A percentile compares a stretch with the other conserved stretches of the same genome.
phyloP scores from a whole-genome alignment of 2,888 invertebrate genomes.

The Chymomyza procnemis region DNA sequence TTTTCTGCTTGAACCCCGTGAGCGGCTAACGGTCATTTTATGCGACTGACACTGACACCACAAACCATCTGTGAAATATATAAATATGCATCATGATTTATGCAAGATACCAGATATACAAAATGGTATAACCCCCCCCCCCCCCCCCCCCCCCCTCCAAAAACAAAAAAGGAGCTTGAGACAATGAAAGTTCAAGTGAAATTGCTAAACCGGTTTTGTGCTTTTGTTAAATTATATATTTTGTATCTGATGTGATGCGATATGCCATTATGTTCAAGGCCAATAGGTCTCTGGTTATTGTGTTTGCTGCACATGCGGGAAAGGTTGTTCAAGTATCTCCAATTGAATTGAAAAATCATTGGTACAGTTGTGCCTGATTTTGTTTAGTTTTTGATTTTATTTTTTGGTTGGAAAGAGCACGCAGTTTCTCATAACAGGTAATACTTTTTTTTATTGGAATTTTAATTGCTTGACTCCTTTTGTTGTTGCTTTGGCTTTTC shows the following conservation, averaged over 20 bases:
- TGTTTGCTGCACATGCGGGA: neutral
- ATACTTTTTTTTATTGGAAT: neutral
- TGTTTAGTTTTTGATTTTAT: neutral
- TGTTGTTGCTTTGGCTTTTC: slow-evolving; percentile 1
- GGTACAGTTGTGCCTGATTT: slow-evolving; percentile 22
- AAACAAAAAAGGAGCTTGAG: slow-evolving; percentile 35
- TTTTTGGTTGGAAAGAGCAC: too few relatives aligned
- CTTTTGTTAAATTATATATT: slow-evolving; percentile 20
- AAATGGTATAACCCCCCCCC: slow-evolving; percentile 12
- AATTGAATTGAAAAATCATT: neutral
- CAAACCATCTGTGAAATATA: neutral
- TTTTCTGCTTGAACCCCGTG: neutral
- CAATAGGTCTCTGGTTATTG: slow-evolving; percentile 12
- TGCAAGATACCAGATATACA: neutral
- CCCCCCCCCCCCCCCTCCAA: too few relatives aligned
- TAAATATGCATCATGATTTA: slow-evolving; percentile 1
- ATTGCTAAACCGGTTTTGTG: slow-evolving; percentile 47
- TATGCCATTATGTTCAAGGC: slow-evolving; percentile 60
- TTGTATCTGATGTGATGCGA: neutral
- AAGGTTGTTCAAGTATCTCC: neutral
- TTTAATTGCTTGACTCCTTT: slow-evolving; percentile 2
- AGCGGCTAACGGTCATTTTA: neutral
- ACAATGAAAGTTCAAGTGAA: slow-evolving; percentile 69
- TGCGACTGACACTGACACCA: neutral
- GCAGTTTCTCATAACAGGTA: slow-evolving; percentile 6